Evolutionary conservation across 2,888 invertebrate genomes (phyloP).

Genomic region (Scaptomyza tumidula): DNA sequence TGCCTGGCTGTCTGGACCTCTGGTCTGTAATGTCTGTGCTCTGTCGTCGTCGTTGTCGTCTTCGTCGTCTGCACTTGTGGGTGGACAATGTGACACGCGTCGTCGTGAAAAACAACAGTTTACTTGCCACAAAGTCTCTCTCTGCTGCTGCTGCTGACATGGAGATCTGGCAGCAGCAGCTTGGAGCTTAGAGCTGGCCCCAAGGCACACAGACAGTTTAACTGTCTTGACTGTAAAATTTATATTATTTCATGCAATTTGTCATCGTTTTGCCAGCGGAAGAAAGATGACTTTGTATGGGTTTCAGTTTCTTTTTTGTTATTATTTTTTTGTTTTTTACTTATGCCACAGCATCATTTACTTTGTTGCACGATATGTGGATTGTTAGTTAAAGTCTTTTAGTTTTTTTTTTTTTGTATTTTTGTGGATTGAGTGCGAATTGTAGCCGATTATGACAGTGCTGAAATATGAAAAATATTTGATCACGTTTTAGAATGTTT

Average conservation of each 20-base stretch:
- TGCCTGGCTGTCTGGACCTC: conserved; percentile 29
- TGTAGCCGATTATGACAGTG: conserved; percentile 49
- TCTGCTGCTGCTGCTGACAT: conserved; percentile 21
- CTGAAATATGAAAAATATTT: conserved; percentile 27
- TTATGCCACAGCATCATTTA: conserved; percentile 60
- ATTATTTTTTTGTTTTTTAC: background rate
- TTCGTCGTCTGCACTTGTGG: conserved; percentile 74
- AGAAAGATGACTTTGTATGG: conserved; percentile 74
- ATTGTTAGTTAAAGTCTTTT: conserved; percentile 34
- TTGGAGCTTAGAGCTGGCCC: conserved; percentile 25
- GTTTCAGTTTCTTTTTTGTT: conserved; percentile 24
- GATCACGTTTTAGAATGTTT: conserved; percentile 60
- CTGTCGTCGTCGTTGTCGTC: conserved; percentile 61
- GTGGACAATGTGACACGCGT: conserved; percentile 81
- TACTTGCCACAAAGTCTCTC: conserved; percentile 66
- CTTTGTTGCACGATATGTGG: conserved; percentile 49
- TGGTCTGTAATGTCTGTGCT: conserved; percentile 24
- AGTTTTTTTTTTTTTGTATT: background rate
- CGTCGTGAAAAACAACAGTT: conserved; percentile 81
- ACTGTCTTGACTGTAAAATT: conserved; percentile 78
- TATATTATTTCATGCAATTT: conserved; percentile 81
- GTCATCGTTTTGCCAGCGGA: conserved; percentile 78
- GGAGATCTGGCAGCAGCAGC: background rate
- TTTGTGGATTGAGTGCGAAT: conserved; percentile 38
- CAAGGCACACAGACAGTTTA: conserved; percentile 78